Base-by-base conservation (phyloP, 2,888 invertebrate genomes). In the Yponomeuta malinellus region DNA sequence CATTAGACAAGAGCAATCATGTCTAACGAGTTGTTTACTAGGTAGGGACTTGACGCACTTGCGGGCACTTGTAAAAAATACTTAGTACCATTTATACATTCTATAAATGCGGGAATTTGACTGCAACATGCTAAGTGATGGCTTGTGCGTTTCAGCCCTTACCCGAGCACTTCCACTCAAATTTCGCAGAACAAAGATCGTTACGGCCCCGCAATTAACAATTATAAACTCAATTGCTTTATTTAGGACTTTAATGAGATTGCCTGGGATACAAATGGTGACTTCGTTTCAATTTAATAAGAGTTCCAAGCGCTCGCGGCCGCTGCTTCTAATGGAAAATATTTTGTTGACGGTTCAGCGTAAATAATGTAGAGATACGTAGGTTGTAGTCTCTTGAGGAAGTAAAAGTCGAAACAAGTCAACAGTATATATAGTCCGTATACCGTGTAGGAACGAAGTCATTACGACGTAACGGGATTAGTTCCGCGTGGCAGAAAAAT, bases 171-270 rank as follows among this genome's bases (percentile, higher is more conserved):
- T 76, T 76, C 74, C 74, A 74, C 77, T 77, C 77, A 79, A 84
- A 75, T 74, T 79, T 81, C 81, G 80, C 83, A 83, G 82, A 88
- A 83, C 83, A 88, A 87, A 86, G 82, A 82, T 81, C 78, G 80
- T 87, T 81, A 81, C 78, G 78, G 77, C 80, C 76, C 78, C 78
- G 79, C 79, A 85, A 85, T 84, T 82, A 84, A 83, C 83, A 84
- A 83, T 84, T 83, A 81, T 79, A 82, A 81, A 80, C 79, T 76
- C 74, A 85, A 88, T 86, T 79, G 78, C 86, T 88, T 86, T 83
- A 87, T 87, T 84, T 78, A 77, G 77, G 76, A 75, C 75, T 76
- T 75, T 77, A 80, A 78, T 78, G 77, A 78, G 74, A 79, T 68
- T 68, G 48, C n/a, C 23, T 1, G 15, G 43, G 15, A 15, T 68